A percentile compares a stretch with the other conserved stretches of the same genome.
Evolutionary conservation across 1,140 invertebrate species (phyloP).

Genomic region (Drosophila suzukii): DNA sequence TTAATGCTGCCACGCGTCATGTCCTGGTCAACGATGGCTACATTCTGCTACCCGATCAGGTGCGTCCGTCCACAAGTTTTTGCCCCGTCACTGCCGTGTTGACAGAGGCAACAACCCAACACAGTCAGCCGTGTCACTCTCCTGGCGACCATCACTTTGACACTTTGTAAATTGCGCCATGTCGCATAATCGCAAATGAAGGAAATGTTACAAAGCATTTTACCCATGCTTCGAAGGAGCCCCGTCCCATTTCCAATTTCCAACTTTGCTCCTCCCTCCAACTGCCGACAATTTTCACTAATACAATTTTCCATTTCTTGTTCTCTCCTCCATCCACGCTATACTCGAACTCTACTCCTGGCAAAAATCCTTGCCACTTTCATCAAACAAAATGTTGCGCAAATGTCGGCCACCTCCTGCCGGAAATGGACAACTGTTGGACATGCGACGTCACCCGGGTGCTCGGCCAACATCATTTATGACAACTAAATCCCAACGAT

Average conservation of each 20-base stretch:
- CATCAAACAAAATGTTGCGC: slow-evolving; percentile 80
- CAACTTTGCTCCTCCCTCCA: slow-evolving; percentile 55
- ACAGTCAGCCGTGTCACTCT: slow-evolving; percentile 49
- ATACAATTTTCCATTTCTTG: slow-evolving; percentile 66
- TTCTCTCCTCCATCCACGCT: slow-evolving; percentile 14
- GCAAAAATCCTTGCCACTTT: slow-evolving; percentile 63
- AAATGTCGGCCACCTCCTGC: slow-evolving; percentile 58
- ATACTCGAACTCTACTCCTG: slow-evolving; percentile 31
- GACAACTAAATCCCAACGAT: slow-evolving; percentile 76
- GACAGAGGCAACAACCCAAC: slow-evolving; percentile 49
- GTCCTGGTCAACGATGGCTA: slow-evolving; percentile 89
- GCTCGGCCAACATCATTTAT: slow-evolving; percentile 65
- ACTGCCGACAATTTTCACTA: slow-evolving; percentile 70
- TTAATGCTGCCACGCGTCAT: slow-evolving; percentile 91
- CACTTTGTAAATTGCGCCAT: slow-evolving; percentile 80
- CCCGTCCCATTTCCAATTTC: slow-evolving; percentile 64
- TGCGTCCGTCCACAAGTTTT: slow-evolving; percentile 77
- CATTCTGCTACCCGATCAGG: slow-evolving; percentile 91
- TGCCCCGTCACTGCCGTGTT: slow-evolving; percentile 56
- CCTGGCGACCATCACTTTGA: slow-evolving; percentile 71
- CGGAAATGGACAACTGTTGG: slow-evolving; percentile 70
- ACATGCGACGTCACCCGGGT: slow-evolving; percentile 61
- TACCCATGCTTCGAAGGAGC: slow-evolving; percentile 13
- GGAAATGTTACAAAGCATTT: slow-evolving; percentile 81
- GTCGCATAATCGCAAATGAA: slow-evolving; percentile 78